A percentile compares a stretch with the other conserved stretches of the same genome.
Evolutionary conservation across 2,797 vertebrate genomes (phyloP).

Genomic region (Pteronotus mesoamericanus): DNA sequence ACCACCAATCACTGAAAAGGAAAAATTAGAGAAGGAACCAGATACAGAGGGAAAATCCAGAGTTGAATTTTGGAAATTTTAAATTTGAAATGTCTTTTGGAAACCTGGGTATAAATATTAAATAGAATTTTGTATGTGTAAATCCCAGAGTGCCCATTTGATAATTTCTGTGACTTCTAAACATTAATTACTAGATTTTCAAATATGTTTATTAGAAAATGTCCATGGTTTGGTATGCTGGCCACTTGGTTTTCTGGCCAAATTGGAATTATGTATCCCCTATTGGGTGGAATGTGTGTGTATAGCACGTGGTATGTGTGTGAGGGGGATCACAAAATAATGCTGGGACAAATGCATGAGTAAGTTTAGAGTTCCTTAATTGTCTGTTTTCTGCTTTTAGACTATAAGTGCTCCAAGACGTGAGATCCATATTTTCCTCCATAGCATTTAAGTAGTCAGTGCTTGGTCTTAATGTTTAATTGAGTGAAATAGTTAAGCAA

Average conservation of each 20-base stretch:
- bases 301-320: background rate
- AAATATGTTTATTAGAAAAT: constrained; percentile 21
- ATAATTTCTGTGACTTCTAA: constrained; percentile 15
- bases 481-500: constrained; percentile 37
- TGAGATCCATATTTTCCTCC: background rate
- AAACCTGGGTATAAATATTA: constrained; percentile 13
- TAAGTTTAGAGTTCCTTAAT: background rate
- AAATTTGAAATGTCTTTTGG: background rate
- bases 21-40: background rate
- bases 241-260: background rate
- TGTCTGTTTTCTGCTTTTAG: background rate
- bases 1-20: background rate
- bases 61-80: constrained; percentile 10
- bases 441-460: background rate
- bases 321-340: background rate
- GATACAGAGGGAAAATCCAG: background rate
- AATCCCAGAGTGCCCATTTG: background rate
- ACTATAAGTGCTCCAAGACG: background rate
- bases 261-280: background rate
- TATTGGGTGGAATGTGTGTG: background rate
- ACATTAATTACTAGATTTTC: background rate
- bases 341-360: background rate
- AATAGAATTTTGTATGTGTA: background rate
- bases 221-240: background rate
- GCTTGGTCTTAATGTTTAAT: background rate